Percentiles rank a stretch among this genome's conserved stretches.
Evolutionary conservation across 2,113 vertebrate species (phyloP).

Genomic region (Canis aureus): DNA sequence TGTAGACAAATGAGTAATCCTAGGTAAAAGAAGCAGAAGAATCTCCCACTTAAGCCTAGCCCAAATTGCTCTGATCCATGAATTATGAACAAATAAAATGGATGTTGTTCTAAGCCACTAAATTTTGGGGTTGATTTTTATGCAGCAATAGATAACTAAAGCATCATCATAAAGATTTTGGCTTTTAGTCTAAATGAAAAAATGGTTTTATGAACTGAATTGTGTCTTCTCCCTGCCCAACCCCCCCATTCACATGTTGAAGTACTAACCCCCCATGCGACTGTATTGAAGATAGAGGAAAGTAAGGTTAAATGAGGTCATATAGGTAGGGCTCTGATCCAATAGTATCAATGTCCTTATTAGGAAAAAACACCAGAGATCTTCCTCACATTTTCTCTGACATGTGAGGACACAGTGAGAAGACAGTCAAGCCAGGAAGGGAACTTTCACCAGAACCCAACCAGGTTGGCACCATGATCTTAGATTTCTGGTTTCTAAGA

Average conservation of each 20-base stretch:
- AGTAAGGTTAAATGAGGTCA: background rate
- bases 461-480: background rate
- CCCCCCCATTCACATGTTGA: background rate
- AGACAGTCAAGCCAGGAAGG: background rate
- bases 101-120: background rate
- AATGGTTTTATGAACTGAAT: background rate
- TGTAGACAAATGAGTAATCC: background rate
- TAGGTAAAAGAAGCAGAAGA: background rate
- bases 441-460: background rate
- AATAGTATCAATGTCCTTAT: background rate
- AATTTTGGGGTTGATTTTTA: background rate
- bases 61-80: background rate
- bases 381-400: background rate
- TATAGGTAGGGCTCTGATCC: background rate
- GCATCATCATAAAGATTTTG: background rate
- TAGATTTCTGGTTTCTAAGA: background rate
- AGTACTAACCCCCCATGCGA: background rate
- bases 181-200: background rate
- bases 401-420: background rate
- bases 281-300: background rate
- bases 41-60: background rate
- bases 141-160: background rate
- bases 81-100: background rate
- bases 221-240: background rate
- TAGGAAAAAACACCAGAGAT: background rate